Conservation (phyloP, 1,140 invertebrate genomes). For the Drosophila truncata region DNA sequence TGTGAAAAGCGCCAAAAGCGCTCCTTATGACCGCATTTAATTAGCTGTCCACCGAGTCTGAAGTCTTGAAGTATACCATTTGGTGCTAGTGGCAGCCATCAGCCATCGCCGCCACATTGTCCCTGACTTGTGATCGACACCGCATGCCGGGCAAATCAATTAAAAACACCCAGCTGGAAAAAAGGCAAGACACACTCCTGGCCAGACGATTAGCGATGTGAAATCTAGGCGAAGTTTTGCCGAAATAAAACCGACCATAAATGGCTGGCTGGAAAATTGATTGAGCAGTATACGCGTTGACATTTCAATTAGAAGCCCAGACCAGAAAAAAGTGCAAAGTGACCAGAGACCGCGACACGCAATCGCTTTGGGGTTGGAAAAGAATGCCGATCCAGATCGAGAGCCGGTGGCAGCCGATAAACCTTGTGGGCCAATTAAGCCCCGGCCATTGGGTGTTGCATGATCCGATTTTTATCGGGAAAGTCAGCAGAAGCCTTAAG, state of each 20-base stretch:
- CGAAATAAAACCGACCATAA: constrained; percentile 49
- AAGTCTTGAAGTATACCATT: constrained; percentile 37
- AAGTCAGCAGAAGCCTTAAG: constrained; percentile 24
- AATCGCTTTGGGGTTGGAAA: constrained; percentile 41
- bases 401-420: constrained; percentile 29
- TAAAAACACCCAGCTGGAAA: constrained; percentile 43
- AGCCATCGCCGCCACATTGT: constrained; percentile 48
- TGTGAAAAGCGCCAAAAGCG: background rate
- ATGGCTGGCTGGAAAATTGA: constrained; percentile 52
- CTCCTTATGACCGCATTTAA: constrained; percentile 45
- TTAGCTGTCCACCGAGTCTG: constrained; percentile 42
- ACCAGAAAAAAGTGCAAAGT: constrained; percentile 12
- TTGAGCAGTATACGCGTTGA: constrained; percentile 64
- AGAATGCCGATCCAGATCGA: constrained; percentile 51
- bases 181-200: constrained; percentile 32
- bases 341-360: constrained; percentile 35
- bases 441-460: constrained; percentile 29
- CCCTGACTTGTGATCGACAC: constrained; percentile 49
- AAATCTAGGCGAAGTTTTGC: constrained; percentile 50
- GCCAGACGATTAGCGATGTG: constrained; percentile 40
- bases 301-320: constrained; percentile 66
- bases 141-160: constrained; percentile 52
- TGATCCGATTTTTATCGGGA: constrained; percentile 34
- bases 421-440: constrained; percentile 41
- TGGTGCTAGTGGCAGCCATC: constrained; percentile 42